Evolutionary conservation across 1,140 invertebrate species (phyloP).

Genomic region (Drosophila pandora): DNA sequence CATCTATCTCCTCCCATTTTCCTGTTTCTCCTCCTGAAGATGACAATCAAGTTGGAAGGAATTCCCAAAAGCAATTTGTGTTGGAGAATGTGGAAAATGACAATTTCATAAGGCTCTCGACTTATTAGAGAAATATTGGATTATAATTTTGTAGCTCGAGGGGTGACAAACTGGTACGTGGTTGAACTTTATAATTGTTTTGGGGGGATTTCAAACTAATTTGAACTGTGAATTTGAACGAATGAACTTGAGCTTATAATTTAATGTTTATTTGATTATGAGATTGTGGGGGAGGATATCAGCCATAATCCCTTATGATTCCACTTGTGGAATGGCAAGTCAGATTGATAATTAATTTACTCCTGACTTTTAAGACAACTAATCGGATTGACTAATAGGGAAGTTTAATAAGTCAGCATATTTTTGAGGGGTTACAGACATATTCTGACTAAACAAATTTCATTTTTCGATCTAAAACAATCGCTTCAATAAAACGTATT

Average conservation of each 20-base stretch:
- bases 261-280: slow-evolving; percentile 38
- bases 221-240: too few species aligned
- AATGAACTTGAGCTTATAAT: slow-evolving; percentile 21
- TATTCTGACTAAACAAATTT: not conserved
- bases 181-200: slow-evolving; percentile 42
- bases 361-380: not conserved
- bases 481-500: not conserved
- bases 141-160: slow-evolving; percentile 37
- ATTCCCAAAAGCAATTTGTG: slow-evolving; percentile 47
- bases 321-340: slow-evolving; percentile 4
- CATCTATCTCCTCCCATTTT: not conserved
- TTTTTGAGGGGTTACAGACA: too few species aligned
- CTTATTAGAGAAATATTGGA: slow-evolving; percentile 50
- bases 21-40: not conserved
- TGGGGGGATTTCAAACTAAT: slow-evolving; percentile 14
- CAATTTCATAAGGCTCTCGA: slow-evolving; percentile 46
- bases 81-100: slow-evolving; percentile 42
- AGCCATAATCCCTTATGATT: slow-evolving; percentile 32
- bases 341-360: not conserved
- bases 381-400: not conserved
- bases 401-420: not conserved
- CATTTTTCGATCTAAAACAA: not conserved
- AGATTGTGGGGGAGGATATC: slow-evolving; percentile 4
- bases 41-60: slow-evolving; percentile 30
- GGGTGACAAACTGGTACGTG: slow-evolving; percentile 27